Evolutionary conservation across 2,888 invertebrate genomes (phyloP).

Genomic region (Thereva unica): DNA sequence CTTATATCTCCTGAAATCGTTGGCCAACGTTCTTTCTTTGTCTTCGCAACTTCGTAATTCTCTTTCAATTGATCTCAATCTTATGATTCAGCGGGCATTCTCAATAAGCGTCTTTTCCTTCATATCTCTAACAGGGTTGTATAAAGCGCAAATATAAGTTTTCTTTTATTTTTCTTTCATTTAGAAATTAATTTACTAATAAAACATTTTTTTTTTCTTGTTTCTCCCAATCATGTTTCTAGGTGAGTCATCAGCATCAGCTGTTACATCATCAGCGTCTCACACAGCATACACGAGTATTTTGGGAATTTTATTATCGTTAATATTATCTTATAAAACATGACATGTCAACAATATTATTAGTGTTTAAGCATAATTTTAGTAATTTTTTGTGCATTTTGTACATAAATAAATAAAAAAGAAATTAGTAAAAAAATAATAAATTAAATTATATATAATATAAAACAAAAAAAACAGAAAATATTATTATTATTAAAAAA

Average conservation of each 20-base stretch:
- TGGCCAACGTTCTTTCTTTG: too few species aligned
- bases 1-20: too few species aligned
- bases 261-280: slow-evolving; percentile 55
- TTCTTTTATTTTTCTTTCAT: too few species aligned
- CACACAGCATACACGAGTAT: slow-evolving; percentile 41
- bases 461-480: background rate
- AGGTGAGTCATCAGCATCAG: slow-evolving; percentile 58
- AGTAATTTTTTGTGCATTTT: slow-evolving; percentile 21
- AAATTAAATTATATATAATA: background rate
- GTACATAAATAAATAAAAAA: slow-evolving; percentile 15
- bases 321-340: slow-evolving; percentile 41
- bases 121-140: too few species aligned
- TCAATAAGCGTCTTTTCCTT: too few species aligned
- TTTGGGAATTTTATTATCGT: slow-evolving; percentile 41
- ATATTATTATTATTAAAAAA: background rate
- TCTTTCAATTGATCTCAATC: too few species aligned
- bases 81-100: too few species aligned
- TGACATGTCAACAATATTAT: slow-evolving; percentile 44
- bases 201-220: background rate
- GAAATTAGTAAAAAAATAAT: slow-evolving; percentile 1
- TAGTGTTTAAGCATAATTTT: slow-evolving; percentile 26
- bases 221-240: slow-evolving; percentile 16
- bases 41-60: too few species aligned
- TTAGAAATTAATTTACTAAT: background rate
- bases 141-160: too few species aligned